Percentiles rank a stretch among this genome's conserved stretches.
phyloP scores from a whole-genome alignment of 2,797 vertebrate genomes.

The Crocodylus rhombifer region DNA sequence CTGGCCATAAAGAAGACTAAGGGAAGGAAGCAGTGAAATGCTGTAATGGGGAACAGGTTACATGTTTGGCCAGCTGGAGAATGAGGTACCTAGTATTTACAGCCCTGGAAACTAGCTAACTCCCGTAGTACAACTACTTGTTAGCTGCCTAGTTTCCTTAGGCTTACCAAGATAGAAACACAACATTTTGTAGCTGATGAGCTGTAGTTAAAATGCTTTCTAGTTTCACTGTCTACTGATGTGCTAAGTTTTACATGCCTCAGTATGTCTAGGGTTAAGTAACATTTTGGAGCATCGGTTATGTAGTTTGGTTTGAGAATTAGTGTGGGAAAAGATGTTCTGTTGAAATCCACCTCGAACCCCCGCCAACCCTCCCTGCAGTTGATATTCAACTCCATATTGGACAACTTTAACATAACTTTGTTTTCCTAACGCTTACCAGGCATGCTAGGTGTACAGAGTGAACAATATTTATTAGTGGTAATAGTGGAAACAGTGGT shows the following conservation, averaged over 20 bases:
- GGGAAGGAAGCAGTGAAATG: neutral
- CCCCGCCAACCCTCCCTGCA: neutral
- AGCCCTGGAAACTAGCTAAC: neutral
- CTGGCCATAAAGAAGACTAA: neutral
- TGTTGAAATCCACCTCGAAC: neutral
- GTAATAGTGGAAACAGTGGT: neutral
- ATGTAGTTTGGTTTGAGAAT: neutral
- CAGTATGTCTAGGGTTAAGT: fast-evolving
- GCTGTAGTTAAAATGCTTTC: neutral
- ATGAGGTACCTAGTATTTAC: neutral
- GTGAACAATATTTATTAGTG: conserved; percentile 23
- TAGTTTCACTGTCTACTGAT: neutral
- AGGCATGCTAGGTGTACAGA: neutral
- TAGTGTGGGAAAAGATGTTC: neutral
- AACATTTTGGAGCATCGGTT: neutral
- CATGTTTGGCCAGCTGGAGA: neutral
- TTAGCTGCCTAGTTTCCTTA: neutral
- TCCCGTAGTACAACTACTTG: neutral
- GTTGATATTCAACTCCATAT: neutral
- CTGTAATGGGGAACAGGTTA: neutral
- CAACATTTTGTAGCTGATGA: neutral
- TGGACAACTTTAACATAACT: neutral
- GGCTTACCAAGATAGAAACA: neutral
- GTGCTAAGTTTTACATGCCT: neutral
- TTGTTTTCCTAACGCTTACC: neutral